Evolutionary conservation across 1,140 invertebrate species (phyloP).

Genomic region (Lordiphosa mommai): DNA sequence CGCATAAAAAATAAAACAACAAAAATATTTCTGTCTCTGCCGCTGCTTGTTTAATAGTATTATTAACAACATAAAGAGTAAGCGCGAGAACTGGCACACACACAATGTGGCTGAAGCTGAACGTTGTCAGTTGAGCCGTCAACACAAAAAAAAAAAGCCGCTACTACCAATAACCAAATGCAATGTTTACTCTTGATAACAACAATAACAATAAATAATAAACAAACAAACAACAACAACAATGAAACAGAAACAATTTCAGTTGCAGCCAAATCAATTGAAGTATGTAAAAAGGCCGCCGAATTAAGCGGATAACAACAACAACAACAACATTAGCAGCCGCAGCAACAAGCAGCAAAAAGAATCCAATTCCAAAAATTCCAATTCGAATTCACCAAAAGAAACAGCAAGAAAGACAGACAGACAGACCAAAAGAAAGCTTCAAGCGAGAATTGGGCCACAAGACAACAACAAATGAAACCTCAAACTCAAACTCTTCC

Average conservation of each 20-base stretch:
- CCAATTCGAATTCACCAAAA: background rate
- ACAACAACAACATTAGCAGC: too few species aligned
- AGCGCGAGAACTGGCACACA: background rate
- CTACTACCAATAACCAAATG: too few species aligned
- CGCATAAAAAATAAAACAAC: too few species aligned
- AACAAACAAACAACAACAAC: too few species aligned
- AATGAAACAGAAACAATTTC: too few species aligned
- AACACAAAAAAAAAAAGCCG: background rate
- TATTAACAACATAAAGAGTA: constrained; percentile 5
- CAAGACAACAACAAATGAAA: constrained; percentile 11
- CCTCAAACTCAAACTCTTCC: background rate
- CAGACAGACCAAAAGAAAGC: constrained; percentile 9
- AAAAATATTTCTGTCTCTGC: too few species aligned
- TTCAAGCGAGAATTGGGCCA: constrained; percentile 13
- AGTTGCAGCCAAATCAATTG: too few species aligned
- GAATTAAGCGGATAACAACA: too few species aligned
- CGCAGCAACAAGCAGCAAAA: constrained; percentile 16
- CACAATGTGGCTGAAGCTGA: background rate
- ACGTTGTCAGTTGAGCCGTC: background rate
- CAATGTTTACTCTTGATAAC: too few species aligned
- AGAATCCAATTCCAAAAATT: background rate
- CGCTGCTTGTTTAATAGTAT: constrained; percentile 1
- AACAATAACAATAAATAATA: too few species aligned
- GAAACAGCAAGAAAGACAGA: background rate
- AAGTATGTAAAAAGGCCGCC: too few species aligned